Conservation (phyloP, 64 coral and sea anemone species). For the Acropora tenuis region DNA sequence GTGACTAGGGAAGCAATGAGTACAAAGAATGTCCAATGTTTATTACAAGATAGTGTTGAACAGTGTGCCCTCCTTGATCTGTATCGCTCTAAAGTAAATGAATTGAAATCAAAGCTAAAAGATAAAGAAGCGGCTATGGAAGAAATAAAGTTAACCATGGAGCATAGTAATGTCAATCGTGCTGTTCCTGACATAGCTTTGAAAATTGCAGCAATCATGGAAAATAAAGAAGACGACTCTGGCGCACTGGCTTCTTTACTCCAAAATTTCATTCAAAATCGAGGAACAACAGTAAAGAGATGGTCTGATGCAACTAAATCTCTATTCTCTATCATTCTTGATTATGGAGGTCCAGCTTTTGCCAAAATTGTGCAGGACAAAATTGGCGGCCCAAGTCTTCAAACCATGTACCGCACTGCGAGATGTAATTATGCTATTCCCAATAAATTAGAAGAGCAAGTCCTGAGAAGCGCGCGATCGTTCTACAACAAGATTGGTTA, state of each 20-base stretch:
- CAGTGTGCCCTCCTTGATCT: not conserved
- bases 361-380: not conserved
- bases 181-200: slow-evolving; percentile 48
- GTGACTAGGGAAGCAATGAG: slow-evolving; percentile 9
- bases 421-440: not conserved
- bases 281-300: slow-evolving; percentile 15
- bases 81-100: slow-evolving; percentile 6
- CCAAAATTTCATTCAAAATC: slow-evolving; percentile 15
- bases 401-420: not conserved
- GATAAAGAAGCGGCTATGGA: slow-evolving; percentile 5
- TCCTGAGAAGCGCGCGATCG: not conserved
- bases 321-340: slow-evolving; percentile 64
- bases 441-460: not conserved
- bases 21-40: slow-evolving; percentile 25
- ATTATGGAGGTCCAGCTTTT: slow-evolving; percentile 42
- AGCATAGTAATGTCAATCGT: slow-evolving; percentile 30
- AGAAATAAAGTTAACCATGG: slow-evolving; percentile 4
- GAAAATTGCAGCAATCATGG: slow-evolving; percentile 48
- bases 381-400: slow-evolving; percentile 24
- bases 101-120: slow-evolving; percentile 6
- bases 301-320: slow-evolving; percentile 62
- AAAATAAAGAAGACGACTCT: slow-evolving; percentile 10
- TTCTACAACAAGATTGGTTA: slow-evolving; percentile 47
- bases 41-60: slow-evolving; percentile 19
- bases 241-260: slow-evolving; percentile 7